Evolutionary conservation across 1,140 invertebrate species (phyloP).

Genomic region (Drosophila murphyi): DNA sequence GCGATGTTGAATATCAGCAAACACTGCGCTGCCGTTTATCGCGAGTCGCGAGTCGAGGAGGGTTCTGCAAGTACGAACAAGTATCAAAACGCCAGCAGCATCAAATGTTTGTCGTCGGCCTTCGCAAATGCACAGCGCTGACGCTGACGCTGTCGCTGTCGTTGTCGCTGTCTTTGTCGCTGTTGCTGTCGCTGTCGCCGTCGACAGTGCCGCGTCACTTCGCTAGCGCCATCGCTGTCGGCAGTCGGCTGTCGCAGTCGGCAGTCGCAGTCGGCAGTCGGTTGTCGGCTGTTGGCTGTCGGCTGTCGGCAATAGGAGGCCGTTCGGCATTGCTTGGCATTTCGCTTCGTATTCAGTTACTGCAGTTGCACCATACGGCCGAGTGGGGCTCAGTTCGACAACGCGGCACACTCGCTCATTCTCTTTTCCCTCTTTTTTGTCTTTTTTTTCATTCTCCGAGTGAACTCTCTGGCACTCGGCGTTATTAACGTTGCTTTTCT

Average conservation of each 20-base stretch:
- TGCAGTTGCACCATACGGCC: conserved; percentile 35
- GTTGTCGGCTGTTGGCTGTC: not conserved
- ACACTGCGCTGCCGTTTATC: conserved; percentile 42
- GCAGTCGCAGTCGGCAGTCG: not conserved
- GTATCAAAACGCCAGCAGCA: conserved; percentile 45
- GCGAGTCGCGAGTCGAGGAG: conserved; percentile 49
- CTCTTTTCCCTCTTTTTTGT: conserved; percentile 1
- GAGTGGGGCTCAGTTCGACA: conserved; percentile 1
- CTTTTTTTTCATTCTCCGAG: conserved; percentile 6
- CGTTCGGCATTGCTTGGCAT: not conserved
- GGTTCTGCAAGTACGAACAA: conserved; percentile 44
- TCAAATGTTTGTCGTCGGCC: conserved; percentile 53
- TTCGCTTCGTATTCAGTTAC: conserved; percentile 33
- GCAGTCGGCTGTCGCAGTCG: conserved; percentile 4
- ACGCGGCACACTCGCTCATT: conserved; percentile 2
- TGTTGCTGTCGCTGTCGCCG: conserved; percentile 5
- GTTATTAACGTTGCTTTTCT: conserved; percentile 50
- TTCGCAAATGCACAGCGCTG: conserved; percentile 45
- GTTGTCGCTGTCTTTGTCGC: not conserved
- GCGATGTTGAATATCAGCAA: conserved; percentile 15
- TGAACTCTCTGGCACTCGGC: conserved; percentile 16
- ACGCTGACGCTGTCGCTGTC: conserved; percentile 2
- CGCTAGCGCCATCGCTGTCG: conserved; percentile 2
- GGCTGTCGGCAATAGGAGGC: not conserved
- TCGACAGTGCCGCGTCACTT: not conserved